Evolutionary conservation across 2,113 vertebrate genomes (phyloP).

Genomic region (Oryzias curvinotus): DNA sequence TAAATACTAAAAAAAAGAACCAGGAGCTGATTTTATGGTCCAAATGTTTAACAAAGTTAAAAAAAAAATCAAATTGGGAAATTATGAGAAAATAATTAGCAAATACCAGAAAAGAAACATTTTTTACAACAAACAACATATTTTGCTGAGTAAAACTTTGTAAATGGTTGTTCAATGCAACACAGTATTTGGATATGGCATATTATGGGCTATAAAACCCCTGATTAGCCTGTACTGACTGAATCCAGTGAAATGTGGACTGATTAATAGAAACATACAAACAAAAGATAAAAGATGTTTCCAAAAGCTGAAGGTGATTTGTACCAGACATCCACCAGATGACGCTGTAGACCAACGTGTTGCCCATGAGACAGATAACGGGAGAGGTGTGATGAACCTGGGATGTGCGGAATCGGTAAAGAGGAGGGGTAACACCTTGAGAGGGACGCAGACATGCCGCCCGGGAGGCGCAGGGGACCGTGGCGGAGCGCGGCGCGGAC

Average conservation of each 20-base stretch:
- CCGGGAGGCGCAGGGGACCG: constrained; percentile 17
- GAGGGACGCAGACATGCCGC: constrained; percentile 48
- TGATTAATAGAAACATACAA: no score
- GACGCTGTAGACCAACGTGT: constrained; percentile 54
- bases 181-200: no score
- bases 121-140: no score
- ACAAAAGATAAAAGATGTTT: no score
- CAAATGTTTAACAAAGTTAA: no score
- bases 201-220: no score
- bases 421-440: constrained; percentile 58
- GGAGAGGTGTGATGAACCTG: constrained; percentile 64
- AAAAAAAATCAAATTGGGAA: background rate
- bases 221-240: no score
- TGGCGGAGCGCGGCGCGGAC: constrained; percentile 5
- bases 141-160: no score
- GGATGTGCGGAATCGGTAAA: constrained; percentile 54
- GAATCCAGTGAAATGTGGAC: no score
- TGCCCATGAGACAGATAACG: constrained; percentile 36
- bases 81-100: background rate
- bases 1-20: no score
- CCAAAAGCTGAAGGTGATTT: background rate
- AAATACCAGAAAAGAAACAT: background rate
- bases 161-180: no score
- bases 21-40: no score
- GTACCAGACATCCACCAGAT: constrained; percentile 33